Conservation (phyloP, 1,140 invertebrate genomes). For the Temnothorax nylanderi region DNA sequence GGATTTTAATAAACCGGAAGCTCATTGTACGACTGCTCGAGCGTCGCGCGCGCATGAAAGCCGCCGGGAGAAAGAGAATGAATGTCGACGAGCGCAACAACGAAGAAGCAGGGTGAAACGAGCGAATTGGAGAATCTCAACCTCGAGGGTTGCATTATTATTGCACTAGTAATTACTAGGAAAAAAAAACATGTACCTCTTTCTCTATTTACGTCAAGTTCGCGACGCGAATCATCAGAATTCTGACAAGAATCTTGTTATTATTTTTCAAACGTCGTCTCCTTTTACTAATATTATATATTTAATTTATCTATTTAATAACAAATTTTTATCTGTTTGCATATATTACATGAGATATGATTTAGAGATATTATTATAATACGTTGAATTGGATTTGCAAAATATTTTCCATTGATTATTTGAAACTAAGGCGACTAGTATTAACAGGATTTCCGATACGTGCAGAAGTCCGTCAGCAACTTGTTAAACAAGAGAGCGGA, state of each 20-base stretch:
- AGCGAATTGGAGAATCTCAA: conserved; percentile 54
- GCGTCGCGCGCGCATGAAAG: conserved; percentile 19
- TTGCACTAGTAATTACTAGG: conserved; percentile 78
- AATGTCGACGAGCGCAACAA: conserved; percentile 52
- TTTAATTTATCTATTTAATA: not conserved
- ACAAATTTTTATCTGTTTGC: not conserved
- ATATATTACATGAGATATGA: not conserved
- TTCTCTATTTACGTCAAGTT: conserved; percentile 43
- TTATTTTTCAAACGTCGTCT: not conserved
- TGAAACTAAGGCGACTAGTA: not conserved
- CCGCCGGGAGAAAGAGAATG: conserved; percentile 41
- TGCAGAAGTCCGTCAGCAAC: conserved; percentile 11
- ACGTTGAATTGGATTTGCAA: not conserved
- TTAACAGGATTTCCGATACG: conserved; percentile 26
- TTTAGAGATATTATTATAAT: not conserved
- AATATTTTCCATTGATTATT: not conserved
- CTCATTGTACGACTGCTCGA: conserved; percentile 68
- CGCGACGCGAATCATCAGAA: conserved; percentile 46
- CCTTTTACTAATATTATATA: not conserved
- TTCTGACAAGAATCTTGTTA: conserved; percentile 65
- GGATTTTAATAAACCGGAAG: conserved; percentile 77
- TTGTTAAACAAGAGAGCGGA: conserved; percentile 34
- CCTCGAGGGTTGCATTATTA: conserved; percentile 76
- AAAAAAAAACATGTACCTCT: conserved; percentile 33
- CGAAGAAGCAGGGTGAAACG: conserved; percentile 59